A percentile compares a stretch with the other conserved stretches of the same genome.
These are phyloP conservation scores for Psephotus haematonotus DNA, from an alignment of 2,113 vertebrate genomes.

Conservation along the genomic window DNA sequence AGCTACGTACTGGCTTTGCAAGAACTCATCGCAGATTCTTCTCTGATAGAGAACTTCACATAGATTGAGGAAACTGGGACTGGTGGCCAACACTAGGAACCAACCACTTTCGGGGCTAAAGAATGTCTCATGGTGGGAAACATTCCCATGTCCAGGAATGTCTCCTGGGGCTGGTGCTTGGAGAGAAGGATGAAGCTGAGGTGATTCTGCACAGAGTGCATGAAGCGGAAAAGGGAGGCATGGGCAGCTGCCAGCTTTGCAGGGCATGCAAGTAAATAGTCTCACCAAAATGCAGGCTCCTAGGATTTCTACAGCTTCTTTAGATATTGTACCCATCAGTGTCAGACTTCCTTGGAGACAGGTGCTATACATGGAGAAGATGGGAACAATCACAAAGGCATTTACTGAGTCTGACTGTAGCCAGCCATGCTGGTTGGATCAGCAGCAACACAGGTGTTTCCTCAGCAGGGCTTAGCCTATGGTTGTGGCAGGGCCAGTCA, in stretches of 20 bases:
- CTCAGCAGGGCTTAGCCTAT: neutral
- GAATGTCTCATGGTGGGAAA: no score
- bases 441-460: neutral
- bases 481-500: neutral
- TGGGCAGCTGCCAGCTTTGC: accelerated
- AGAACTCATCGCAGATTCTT: neutral
- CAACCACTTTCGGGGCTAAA: neutral
- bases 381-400: neutral
- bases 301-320: neutral
- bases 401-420: neutral
- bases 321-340: neutral
- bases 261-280: neutral
- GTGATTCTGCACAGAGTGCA: no score
- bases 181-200: neutral
- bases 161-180: neutral
- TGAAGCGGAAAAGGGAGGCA: neutral
- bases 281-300: neutral
- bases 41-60: neutral
- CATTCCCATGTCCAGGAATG: no score
- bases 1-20: neutral
- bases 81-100: neutral
- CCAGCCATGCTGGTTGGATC: neutral
- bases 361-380: neutral
- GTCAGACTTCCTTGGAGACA: neutral
- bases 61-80: neutral